Conservation (phyloP, 1,140 invertebrate genomes). For the Cotesia chilonis region DNA sequence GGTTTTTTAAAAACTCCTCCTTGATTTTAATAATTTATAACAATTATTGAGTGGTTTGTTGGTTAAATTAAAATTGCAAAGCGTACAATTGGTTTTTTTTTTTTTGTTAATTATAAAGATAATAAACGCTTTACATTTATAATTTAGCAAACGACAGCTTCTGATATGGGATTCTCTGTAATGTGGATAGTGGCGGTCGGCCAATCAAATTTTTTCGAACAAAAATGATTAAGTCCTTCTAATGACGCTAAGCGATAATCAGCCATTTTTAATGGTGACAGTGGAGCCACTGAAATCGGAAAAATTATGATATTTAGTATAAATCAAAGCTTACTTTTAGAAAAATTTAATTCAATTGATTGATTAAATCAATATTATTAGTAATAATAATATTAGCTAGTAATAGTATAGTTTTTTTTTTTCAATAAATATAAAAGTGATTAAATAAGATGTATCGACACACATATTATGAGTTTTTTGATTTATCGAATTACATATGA, state of each 20-base stretch:
- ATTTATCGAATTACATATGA: slow-evolving; percentile 4
- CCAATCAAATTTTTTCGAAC: slow-evolving; percentile 66
- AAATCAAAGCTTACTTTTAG: too few species aligned
- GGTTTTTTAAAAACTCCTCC: too few species aligned
- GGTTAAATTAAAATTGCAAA: not conserved
- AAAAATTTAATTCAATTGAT: too few species aligned
- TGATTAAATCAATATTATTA: too few species aligned
- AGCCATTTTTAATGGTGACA: slow-evolving; percentile 76
- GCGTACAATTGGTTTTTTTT: not conserved
- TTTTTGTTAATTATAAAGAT: not conserved
- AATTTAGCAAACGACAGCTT: slow-evolving; percentile 77
- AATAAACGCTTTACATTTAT: not conserved
- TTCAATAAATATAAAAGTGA: too few species aligned
- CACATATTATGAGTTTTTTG: not conserved
- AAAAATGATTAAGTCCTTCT: slow-evolving; percentile 67
- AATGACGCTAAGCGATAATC: slow-evolving; percentile 70
- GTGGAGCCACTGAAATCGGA: slow-evolving; percentile 72
- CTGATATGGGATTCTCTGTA: slow-evolving; percentile 81
- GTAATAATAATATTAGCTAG: too few species aligned
- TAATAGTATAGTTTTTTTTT: slow-evolving; percentile 23
- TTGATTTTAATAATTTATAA: not conserved
- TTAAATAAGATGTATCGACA: not conserved
- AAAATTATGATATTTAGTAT: slow-evolving; percentile 28
- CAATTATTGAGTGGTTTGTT: too few species aligned
- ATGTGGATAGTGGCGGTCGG: slow-evolving; percentile 76